Conservation (phyloP, 1,140 invertebrate genomes). For the Eufriesea mexicana region DNA sequence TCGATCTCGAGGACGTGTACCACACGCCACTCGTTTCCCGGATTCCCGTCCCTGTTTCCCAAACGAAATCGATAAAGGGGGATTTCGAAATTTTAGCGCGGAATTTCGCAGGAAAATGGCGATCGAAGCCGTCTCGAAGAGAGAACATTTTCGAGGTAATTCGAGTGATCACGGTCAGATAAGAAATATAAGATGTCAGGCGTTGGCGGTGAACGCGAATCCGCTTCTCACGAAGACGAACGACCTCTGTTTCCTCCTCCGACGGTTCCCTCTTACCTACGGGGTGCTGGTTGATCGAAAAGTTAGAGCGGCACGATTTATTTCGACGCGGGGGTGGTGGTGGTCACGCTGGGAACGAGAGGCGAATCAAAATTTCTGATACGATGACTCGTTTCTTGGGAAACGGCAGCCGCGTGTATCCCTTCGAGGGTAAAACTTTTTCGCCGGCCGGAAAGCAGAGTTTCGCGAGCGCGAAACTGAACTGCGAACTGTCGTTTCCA, state of each 20-base stretch:
- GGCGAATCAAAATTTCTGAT: conserved; percentile 53
- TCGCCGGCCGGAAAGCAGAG: background rate
- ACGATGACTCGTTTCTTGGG: conserved; percentile 29
- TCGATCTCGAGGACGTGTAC: too few relatives aligned
- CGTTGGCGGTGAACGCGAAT: background rate
- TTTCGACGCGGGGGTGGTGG: background rate
- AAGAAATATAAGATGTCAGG: background rate
- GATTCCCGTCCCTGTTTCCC: too few relatives aligned
- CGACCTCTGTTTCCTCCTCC: background rate
- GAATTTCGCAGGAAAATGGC: background rate
- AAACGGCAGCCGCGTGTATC: background rate
- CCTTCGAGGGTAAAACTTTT: conserved; percentile 39
- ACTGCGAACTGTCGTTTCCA: conserved; percentile 15
- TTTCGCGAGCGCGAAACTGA: background rate
- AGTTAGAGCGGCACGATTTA: conserved; percentile 41
- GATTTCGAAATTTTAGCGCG: too few relatives aligned
- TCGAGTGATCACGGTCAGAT: background rate
- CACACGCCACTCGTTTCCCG: too few relatives aligned
- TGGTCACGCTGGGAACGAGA: background rate
- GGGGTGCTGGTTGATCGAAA: conserved; percentile 26
- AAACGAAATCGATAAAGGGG: too few relatives aligned
- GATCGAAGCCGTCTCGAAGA: too few relatives aligned
- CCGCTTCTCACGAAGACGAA: conserved; percentile 20
- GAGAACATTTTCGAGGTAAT: background rate
- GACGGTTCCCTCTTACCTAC: conserved; percentile 5